phyloP scores from a whole-genome alignment of 2,888 invertebrate genomes.

The Xanthia togata region DNA sequence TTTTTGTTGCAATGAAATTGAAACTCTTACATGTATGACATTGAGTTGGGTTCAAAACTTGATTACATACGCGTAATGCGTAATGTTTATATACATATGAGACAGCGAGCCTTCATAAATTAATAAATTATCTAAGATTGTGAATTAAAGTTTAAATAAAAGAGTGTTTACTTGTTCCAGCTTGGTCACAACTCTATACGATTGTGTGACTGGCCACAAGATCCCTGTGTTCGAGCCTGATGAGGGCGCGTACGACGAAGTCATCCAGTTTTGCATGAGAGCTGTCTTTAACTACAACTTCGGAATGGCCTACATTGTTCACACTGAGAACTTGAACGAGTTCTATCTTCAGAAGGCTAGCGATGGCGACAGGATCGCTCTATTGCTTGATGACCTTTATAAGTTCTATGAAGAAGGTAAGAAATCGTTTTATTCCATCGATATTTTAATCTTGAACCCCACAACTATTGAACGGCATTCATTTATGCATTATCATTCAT shows the following conservation, averaged over 20 bases:
- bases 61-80: too few relatives aligned
- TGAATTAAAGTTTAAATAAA: neutral
- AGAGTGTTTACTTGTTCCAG: constrained; percentile 84
- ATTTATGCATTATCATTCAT: neutral
- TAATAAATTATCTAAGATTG: neutral
- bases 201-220: constrained; percentile 85
- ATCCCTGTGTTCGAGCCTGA: constrained; percentile 88
- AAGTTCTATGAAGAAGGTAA: constrained; percentile 87
- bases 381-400: constrained; percentile 91
- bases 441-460: neutral
- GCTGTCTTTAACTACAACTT: constrained; percentile 91
- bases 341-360: constrained; percentile 91
- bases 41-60: neutral
- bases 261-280: constrained; percentile 90
- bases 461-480: neutral
- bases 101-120: neutral
- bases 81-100: too few relatives aligned
- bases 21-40: neutral
- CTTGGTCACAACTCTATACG: constrained; percentile 92
- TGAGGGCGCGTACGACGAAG: constrained; percentile 88
- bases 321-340: constrained; percentile 90
- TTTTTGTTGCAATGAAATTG: neutral
- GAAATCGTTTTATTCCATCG: neutral
- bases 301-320: constrained; percentile 90
- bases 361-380: constrained; percentile 87